Base-by-base conservation (phyloP, 2,888 invertebrate genomes). In the Callyntrura guangdongensis region DNA sequence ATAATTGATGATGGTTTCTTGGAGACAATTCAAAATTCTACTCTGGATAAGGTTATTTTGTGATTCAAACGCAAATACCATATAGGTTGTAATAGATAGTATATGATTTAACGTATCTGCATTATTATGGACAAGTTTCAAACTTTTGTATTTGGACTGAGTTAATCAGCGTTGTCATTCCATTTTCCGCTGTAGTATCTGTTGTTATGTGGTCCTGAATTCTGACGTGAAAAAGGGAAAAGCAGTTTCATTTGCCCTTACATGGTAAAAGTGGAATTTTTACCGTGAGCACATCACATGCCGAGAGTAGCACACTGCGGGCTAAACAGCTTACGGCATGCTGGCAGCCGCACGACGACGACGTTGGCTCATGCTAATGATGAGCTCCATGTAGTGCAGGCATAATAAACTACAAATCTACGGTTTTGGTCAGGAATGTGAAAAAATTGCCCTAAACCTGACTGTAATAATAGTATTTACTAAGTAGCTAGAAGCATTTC, bases 191-290 rank as follows among this genome's bases (percentile, higher is more conserved):
- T 77, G 77, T 77, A 47, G 74, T 74, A 47, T 47, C 47, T 79
- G 3, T 82, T 79, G 53, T 72, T 72, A 56, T 22, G 14, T 79
- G 14, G 56, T 53, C n/a, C 79, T n/a, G 56, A 12, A 56, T 53
- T 11, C 79, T n/a, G 56, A 12, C 74, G 53, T 53, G 14, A 17
- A 0, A 27, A 3, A 27, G 56, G 56, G 53, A 27, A 77, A n/a
- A n/a, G 3, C n/a, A 79, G 22, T 36, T 36, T 36, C 56, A 22
- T 36, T 47, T 86, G 59, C 81, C 87, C 87, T 67, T 81, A 79
- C 81, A 87, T 81, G 87, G 87, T 87, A 20, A 87, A 79, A 81
- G 27, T 53, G 87, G 53, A 81, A 53, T 87, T 87, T 87, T 67
- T 81, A 79, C 87, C 27, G 47, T 45, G 17, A 53, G 49, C 27